Base-by-base conservation (phyloP, 1,140 invertebrate species). In the Drosophila oshimai region DNA sequence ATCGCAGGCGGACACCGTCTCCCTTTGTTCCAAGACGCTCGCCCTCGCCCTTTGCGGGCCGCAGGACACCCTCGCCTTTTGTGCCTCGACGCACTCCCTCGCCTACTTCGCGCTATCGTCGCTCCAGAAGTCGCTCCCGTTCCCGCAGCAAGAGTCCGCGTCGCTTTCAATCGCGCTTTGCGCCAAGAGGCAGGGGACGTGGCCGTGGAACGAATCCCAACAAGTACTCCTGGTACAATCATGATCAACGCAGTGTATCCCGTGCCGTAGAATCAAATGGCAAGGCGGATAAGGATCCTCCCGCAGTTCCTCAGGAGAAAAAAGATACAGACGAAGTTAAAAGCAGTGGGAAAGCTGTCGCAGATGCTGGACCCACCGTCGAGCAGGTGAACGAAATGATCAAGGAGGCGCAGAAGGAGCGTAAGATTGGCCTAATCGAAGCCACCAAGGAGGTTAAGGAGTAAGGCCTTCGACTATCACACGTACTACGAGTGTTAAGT, bases 341-440 rank as follows among this genome's bases (percentile, higher is more conserved):
- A 55, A 74, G 6, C 39, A 67, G 10, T 42, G 47, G 45, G 9
- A 53, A 47, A 0, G 29, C 24, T 10, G 42, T 50, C 6, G 58
- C 68, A 6, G 50, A 50, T 20, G 74, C 60, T 4, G 65, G 58
- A 2, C 77, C 74, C 5, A 76, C 74, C 6, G 81, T 92, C 26
- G 92, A 92, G 28, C 92, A 93, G 70, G 92, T 92, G 70, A 92
- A 93, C 69, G 91, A 92, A 64, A 92, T 92, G 73, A 84, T 93
- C 13, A 92, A 75, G 57, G 91, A 92, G 61, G 92, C 91, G 13
- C 92, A 92, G 74, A 91, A 91, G 61, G 92, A 92, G 67, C 92
- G 92, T 45, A 92, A 92, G 68, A 91, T 92, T 50, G 91, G 91
- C 37, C 92, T 92, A 68, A 84, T 92, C 13, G 89, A 92, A 61